Conservation (phyloP, 2,113 vertebrate genomes). For the Marmota flaviventris region DNA sequence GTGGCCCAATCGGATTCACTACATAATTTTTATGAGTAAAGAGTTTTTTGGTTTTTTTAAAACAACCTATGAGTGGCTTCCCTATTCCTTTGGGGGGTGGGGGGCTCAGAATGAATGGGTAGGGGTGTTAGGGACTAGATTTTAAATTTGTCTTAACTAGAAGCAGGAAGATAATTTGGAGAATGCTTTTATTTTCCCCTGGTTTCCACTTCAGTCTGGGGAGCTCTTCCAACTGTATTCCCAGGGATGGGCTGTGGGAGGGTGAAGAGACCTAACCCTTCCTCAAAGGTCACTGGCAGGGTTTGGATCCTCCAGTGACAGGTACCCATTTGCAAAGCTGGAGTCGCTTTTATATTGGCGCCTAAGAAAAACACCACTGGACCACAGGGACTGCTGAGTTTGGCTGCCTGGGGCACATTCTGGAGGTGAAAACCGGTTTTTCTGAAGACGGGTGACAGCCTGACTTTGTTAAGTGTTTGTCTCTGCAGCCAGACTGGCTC, state of each 20-base stretch:
- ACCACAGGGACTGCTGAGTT: not conserved
- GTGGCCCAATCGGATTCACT: accelerated
- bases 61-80: not conserved
- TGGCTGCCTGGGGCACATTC: not conserved
- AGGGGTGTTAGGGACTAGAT: not conserved
- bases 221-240: not conserved
- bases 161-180: not conserved
- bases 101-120: not conserved
- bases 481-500: not conserved
- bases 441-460: not conserved
- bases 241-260: not conserved
- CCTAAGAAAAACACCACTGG: not conserved
- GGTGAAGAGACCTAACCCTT: not conserved
- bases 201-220: not conserved
- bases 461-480: not conserved
- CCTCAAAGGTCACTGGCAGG: not conserved
- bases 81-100: not conserved
- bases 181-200: not conserved
- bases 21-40: not conserved
- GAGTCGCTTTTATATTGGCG: not conserved
- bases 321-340: too few species aligned
- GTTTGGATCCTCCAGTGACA: not conserved
- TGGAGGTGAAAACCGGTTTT: conserved; percentile 57
- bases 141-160: not conserved
- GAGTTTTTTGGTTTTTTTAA: too few species aligned